These are phyloP conservation scores for Theocolax elegans DNA, from an alignment of 1,140 invertebrate genomes.

Conservation along the genomic window DNA sequence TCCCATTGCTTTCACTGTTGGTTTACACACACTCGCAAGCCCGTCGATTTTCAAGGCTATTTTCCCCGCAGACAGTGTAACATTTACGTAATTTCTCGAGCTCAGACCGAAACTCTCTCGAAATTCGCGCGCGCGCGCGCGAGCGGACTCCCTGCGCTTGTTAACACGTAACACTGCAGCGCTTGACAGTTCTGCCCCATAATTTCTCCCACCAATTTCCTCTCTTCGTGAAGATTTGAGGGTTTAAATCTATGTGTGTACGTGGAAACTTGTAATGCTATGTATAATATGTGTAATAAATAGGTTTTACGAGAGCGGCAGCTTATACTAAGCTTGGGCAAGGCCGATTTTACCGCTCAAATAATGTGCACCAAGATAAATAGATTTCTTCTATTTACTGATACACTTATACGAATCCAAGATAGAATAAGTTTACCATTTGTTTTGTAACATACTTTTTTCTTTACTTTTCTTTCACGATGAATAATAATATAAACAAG, in stretches of 20 bases:
- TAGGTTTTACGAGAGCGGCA: conserved; percentile 15
- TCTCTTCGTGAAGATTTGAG: too few relatives aligned
- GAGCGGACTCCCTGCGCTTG: background rate
- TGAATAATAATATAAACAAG: too few relatives aligned
- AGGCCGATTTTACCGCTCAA: conserved; percentile 20
- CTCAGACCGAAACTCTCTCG: background rate
- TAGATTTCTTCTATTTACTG: background rate
- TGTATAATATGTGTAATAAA: too few relatives aligned
- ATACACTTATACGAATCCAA: too few relatives aligned
- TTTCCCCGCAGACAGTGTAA: background rate
- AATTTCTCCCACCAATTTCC: too few relatives aligned
- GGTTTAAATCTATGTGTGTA: background rate
- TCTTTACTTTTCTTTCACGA: too few relatives aligned
- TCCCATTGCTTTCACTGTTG: conserved; percentile 19
- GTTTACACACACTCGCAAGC: background rate
- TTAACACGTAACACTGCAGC: too few relatives aligned
- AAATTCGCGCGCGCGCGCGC: background rate
- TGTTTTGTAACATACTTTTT: too few relatives aligned
- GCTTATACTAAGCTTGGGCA: conserved; percentile 27
- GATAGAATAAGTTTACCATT: too few relatives aligned
- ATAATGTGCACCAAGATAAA: background rate
- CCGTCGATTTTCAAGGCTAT: conserved; percentile 31
- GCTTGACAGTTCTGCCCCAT: too few relatives aligned
- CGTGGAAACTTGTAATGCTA: background rate
- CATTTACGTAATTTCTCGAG: conserved; percentile 18